These are phyloP conservation scores for Tupaia tana DNA, from an alignment of 2,113 vertebrate genomes.

Conservation along the genomic window DNA sequence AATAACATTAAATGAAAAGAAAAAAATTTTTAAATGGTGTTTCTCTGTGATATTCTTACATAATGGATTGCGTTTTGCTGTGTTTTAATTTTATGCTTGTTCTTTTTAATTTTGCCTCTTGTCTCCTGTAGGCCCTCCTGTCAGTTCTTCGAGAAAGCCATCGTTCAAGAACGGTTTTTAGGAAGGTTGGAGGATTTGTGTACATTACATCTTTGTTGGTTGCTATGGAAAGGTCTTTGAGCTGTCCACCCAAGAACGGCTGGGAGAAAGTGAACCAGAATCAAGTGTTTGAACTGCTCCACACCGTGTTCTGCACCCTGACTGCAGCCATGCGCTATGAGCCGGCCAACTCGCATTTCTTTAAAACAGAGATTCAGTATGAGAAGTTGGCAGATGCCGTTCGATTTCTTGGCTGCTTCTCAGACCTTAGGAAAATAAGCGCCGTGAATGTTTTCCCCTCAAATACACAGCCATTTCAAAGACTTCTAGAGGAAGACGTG, in stretches of 20 bases:
- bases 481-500: conserved; percentile 94
- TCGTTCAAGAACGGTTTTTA: conserved; percentile 97
- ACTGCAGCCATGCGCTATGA: conserved; percentile 99
- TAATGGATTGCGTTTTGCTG: not conserved
- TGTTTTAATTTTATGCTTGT: not conserved
- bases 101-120: not conserved
- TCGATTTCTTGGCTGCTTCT: conserved; percentile 97
- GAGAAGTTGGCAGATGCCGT: conserved; percentile 98
- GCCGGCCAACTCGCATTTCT: conserved; percentile 98
- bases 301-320: conserved; percentile 96
- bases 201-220: conserved; percentile 97
- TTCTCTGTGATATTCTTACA: not conserved
- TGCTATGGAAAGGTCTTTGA: conserved; percentile 97
- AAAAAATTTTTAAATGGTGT: too few relatives aligned
- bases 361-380: conserved; percentile 98
- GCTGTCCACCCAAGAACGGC: conserved; percentile 91
- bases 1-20: too few relatives aligned
- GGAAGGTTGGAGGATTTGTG: conserved; percentile 98
- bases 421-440: conserved; percentile 94
- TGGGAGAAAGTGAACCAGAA: conserved; percentile 97
- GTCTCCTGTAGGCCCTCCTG: conserved; percentile 90
- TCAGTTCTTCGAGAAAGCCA: conserved; percentile 95
- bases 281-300: conserved; percentile 96
- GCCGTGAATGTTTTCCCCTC: conserved; percentile 92
- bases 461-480: conserved; percentile 96